Evolutionary conservation across 1,140 invertebrate genomes (phyloP).

Genomic region (Nymphalis io): DNA sequence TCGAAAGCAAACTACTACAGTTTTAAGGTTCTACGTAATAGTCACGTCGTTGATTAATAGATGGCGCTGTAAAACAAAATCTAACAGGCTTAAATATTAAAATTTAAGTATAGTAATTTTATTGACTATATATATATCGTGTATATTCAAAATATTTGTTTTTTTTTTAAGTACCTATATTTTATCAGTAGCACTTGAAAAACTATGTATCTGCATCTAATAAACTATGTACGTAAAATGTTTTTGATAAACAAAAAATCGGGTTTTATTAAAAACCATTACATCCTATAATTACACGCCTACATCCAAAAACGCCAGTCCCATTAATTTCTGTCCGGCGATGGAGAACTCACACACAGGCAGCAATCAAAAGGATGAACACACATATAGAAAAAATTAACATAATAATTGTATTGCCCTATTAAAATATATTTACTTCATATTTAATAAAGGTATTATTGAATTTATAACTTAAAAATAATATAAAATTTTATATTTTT

Average conservation of each 20-base stretch:
- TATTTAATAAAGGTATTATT: not conserved
- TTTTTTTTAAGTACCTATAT: no score
- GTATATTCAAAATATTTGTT: no score
- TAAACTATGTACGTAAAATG: not conserved
- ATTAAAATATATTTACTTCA: conserved; percentile 8
- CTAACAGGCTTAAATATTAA: not conserved
- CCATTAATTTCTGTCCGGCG: conserved; percentile 67
- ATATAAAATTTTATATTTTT: no score
- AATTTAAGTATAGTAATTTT: no score
- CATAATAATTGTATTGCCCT: conserved; percentile 20
- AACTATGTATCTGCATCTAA: no score
- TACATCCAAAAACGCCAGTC: conserved; percentile 64
- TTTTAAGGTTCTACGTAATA: not conserved
- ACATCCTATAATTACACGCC: conserved; percentile 72
- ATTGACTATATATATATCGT: no score
- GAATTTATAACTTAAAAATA: no score
- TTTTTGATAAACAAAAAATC: conserved; percentile 8
- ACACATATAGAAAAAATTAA: conserved; percentile 37
- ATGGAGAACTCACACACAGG: conserved; percentile 48
- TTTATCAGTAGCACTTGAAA: no score
- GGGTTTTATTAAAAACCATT: conserved; percentile 72
- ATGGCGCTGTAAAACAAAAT: conserved; percentile 26
- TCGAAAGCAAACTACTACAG: not conserved
- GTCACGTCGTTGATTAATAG: conserved; percentile 12
- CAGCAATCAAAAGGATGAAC: conserved; percentile 39